Conservation (phyloP, 2,113 vertebrate genomes). For the Colaptes auratus region DNA sequence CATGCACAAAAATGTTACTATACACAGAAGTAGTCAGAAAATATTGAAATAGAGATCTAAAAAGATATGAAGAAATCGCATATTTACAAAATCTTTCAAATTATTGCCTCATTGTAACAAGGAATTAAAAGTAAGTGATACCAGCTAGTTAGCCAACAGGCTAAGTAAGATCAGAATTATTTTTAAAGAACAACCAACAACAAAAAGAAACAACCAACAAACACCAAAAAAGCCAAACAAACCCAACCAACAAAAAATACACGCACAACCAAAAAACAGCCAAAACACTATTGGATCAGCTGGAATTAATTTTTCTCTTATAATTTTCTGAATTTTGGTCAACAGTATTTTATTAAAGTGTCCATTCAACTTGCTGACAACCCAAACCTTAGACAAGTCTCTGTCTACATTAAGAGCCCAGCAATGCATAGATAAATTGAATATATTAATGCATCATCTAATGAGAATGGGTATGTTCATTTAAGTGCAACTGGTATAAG, state of each 20-base stretch:
- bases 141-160: slow-evolving; percentile 83
- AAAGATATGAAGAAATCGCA: slow-evolving; percentile 86
- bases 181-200: too few species aligned
- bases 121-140: slow-evolving; percentile 87
- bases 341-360: slow-evolving; percentile 83
- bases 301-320: slow-evolving; percentile 76
- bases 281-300: slow-evolving; percentile 76
- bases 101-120: slow-evolving; percentile 97
- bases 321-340: slow-evolving; percentile 84
- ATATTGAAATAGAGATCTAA: slow-evolving; percentile 83
- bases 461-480: slow-evolving; percentile 79
- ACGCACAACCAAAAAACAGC: too few species aligned
- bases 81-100: slow-evolving; percentile 92
- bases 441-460: slow-evolving; percentile 89
- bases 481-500: slow-evolving; percentile 83
- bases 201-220: too few species aligned
- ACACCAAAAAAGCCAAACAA: too few species aligned
- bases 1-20: slow-evolving; percentile 89
- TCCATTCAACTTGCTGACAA: slow-evolving; percentile 83
- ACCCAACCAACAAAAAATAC: too few species aligned
- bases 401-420: slow-evolving; percentile 84
- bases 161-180: slow-evolving; percentile 83
- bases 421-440: slow-evolving; percentile 96
- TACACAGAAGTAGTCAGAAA: slow-evolving; percentile 83
- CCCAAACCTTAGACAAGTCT: slow-evolving; percentile 82